Base-by-base conservation (phyloP, 2,888 invertebrate genomes). In the Lasioglossum malachurum region DNA sequence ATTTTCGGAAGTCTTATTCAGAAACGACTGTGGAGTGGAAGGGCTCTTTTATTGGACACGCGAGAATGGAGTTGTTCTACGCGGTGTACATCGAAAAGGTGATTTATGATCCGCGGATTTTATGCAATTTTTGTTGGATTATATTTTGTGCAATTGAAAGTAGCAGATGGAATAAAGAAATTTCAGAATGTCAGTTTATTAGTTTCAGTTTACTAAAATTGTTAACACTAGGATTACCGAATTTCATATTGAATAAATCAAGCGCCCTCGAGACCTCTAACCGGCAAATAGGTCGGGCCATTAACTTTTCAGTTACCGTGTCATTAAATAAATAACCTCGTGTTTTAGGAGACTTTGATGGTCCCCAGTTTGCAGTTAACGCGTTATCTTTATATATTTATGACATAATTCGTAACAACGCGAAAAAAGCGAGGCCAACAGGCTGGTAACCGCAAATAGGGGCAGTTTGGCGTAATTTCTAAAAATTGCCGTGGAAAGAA, bases 371-470 rank as follows among this genome's bases (percentile, higher is more conserved):
- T 27, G 60, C 60, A 27, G 16, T 60, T 60, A 60, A 60, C 60
- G 60, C 60, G 60, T 16, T 60, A 60, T 60, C 60, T 60, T 27
- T 27, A 27, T 27, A 23, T 60, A 60, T 60, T 60, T 60, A 60
- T 27, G 60, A 16, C 27, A 60, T 60, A 60, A 60, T 60, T 60
- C 60, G 27, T 16, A 16, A 27, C 60, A 23, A 31, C 27, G 16
- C 27, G 60, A 64, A 64, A 64, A 64, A 64, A 31, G 2, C 0
- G 12, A 64, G 16, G 31, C 16, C 31, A 27, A 31, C 64, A 31
- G 31, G 64, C 64, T 27, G 64, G 64, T 64, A 64, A 64, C 31
- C 64, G 64, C 64, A 64, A 64, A 64, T 31, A 64, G 31, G 64
- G 7, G 64, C 64, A 16, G 64, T 7, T 64, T 31, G 64, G 16